Percentiles rank a stretch among this genome's conserved stretches.
Conservation (phyloP, 2,797 vertebrate species). For the Periophthalmus magnuspinnatus region DNA sequence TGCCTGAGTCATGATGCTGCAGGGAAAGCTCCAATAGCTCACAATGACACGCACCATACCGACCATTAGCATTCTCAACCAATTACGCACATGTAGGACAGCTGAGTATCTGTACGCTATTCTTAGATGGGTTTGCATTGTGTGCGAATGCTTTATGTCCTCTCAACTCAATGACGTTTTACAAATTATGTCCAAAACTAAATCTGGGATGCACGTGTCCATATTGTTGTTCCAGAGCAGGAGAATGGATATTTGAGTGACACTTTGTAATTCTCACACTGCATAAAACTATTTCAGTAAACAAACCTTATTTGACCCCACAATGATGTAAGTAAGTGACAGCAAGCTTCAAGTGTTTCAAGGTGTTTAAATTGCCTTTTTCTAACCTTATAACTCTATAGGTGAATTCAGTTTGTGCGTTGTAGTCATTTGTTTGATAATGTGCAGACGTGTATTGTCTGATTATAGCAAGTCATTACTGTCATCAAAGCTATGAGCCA, state of each 20-base stretch:
- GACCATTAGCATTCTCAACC: slow-evolving; percentile 23
- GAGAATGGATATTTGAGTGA: neutral
- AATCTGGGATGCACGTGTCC: neutral
- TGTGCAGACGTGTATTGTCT: no score
- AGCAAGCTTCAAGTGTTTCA: no score
- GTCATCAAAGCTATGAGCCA: no score
- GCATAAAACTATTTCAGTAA: neutral
- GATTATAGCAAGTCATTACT: no score
- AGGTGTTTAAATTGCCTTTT: no score
- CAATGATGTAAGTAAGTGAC: neutral
- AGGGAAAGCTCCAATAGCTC: slow-evolving; percentile 11
- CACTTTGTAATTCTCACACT: neutral
- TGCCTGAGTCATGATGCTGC: slow-evolving; percentile 34
- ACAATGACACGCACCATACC: slow-evolving; percentile 5
- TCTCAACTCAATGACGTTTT: slow-evolving; percentile 4
- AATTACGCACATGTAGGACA: slow-evolving; percentile 21
- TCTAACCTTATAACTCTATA: no score
- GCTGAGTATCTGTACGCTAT: slow-evolving; percentile 15
- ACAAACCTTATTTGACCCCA: neutral
- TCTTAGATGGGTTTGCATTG: slow-evolving; percentile 15
- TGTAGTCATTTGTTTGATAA: no score
- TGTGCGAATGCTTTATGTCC: neutral
- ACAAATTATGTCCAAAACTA: neutral
- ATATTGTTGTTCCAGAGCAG: neutral
- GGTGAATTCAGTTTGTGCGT: no score